Percentiles rank a stretch among this genome's conserved stretches.
Conservation (phyloP, 2,888 invertebrate genomes). For the Cheilosia grossa region DNA sequence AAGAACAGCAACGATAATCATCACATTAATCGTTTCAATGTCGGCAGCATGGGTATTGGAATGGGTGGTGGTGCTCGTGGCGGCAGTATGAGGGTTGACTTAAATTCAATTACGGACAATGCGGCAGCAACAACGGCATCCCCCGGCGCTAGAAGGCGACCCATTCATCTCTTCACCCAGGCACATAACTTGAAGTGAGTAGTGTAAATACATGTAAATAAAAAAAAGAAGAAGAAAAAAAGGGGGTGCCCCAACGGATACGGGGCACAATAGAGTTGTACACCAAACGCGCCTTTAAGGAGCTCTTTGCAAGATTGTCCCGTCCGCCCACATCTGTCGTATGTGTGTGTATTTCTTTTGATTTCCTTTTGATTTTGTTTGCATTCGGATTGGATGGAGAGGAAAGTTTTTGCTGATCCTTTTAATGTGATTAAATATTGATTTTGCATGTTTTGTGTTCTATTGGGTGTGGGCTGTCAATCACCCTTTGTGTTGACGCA, state of each 20-base stretch:
- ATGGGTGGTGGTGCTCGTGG: conserved; percentile 44
- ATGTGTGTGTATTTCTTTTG: conserved; percentile 44
- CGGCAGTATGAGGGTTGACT: conserved; percentile 63
- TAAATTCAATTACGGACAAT: conserved; percentile 74
- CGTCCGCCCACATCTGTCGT: conserved; percentile 11
- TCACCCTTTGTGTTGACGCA: conserved; percentile 29
- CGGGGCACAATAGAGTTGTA: conserved; percentile 1
- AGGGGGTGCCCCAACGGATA: not conserved
- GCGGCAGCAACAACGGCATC: conserved; percentile 73
- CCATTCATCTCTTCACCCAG: conserved; percentile 80
- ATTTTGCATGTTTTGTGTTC: conserved; percentile 66
- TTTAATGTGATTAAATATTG: conserved; percentile 74
- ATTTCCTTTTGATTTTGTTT: conserved; percentile 71
- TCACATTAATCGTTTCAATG: conserved; percentile 74
- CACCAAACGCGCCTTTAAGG: conserved; percentile 8
- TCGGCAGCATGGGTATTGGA: conserved; percentile 46
- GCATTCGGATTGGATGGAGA: conserved; percentile 48
- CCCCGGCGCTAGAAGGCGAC: conserved; percentile 78
- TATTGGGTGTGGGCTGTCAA: conserved; percentile 47
- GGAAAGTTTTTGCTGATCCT: conserved; percentile 64
- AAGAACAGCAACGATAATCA: conserved; percentile 81
- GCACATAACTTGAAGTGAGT: conserved; percentile 82
- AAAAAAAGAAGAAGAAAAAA: not conserved
- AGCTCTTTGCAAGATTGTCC: conserved; percentile 33
- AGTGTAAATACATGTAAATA: conserved; percentile 22